A percentile compares a stretch with the other conserved stretches of the same genome.
Evolutionary conservation across 2,888 invertebrate species (phyloP).

Genomic region (Gari tellinella): DNA sequence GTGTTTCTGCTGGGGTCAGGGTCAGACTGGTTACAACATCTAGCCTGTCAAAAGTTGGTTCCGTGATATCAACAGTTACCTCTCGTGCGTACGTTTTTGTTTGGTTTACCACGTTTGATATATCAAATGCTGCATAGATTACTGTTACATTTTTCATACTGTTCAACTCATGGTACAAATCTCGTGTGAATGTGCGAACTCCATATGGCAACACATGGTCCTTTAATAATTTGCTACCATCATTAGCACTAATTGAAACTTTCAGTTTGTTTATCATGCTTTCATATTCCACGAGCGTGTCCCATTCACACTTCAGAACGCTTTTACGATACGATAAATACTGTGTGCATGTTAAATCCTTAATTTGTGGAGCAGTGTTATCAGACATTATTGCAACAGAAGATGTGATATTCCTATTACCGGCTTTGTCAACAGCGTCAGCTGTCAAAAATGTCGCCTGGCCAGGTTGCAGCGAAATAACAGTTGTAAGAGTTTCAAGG

Average conservation of each 20-base stretch:
- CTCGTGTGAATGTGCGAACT: slow-evolving; percentile 25
- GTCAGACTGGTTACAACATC: slow-evolving; percentile 54
- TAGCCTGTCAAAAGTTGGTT: slow-evolving; percentile 46
- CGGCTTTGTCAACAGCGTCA: slow-evolving; percentile 55
- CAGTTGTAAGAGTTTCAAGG: slow-evolving; percentile 26
- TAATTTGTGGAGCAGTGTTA: slow-evolving; percentile 51
- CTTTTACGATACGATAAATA: slow-evolving; percentile 52
- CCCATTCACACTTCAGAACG: slow-evolving; percentile 56
- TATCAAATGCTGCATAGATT: slow-evolving; percentile 41
- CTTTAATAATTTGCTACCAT: slow-evolving; percentile 32
- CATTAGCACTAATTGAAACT: slow-evolving; percentile 51
- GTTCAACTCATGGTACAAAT: slow-evolving; percentile 21
- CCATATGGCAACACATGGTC: slow-evolving; percentile 23
- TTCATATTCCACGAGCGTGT: slow-evolving; percentile 57
- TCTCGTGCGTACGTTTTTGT: slow-evolving; percentile 31
- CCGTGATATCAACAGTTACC: slow-evolving; percentile 53
- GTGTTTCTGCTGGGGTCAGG: background rate
- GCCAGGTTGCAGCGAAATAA: slow-evolving; percentile 47
- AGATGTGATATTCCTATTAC: slow-evolving; percentile 41
- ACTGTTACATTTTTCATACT: slow-evolving; percentile 6
- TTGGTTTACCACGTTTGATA: slow-evolving; percentile 52
- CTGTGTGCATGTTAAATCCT: slow-evolving; percentile 52
- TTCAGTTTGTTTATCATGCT: slow-evolving; percentile 53
- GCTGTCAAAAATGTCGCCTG: slow-evolving; percentile 56
- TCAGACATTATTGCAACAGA: slow-evolving; percentile 62